Conservation (phyloP, 2,113 vertebrate genomes). For the Barbus barbus region DNA sequence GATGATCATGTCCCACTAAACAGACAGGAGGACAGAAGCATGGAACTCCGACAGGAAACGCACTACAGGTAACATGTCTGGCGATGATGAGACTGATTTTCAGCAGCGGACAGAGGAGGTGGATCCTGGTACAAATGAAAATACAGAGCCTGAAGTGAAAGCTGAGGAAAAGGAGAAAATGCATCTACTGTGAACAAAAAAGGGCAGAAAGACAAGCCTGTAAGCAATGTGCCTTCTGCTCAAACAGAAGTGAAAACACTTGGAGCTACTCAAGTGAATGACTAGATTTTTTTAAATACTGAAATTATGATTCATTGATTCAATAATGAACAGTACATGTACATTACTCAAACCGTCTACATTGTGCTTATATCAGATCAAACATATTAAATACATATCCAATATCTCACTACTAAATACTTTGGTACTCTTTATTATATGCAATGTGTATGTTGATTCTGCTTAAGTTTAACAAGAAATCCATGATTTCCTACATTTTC, state of each 20-base stretch:
- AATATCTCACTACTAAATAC: no score
- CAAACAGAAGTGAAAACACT: conserved; percentile 3
- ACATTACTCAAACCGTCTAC: no score
- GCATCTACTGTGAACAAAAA: not conserved
- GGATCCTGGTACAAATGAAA: conserved; percentile 39
- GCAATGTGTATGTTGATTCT: no score
- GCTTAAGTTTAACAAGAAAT: no score
- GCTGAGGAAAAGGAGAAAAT: conserved; percentile 19
- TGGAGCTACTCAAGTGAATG: not conserved
- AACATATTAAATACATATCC: no score
- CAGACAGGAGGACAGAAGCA: not conserved
- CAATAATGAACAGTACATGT: no score
- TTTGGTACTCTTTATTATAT: no score
- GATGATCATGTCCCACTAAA: conserved; percentile 42
- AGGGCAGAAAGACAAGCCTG: not conserved
- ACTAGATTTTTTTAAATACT: no score
- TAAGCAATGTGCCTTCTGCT: not conserved
- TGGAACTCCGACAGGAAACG: conserved; percentile 37
- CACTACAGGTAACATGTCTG: conserved; percentile 11
- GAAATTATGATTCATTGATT: no score
- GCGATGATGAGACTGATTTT: conserved; percentile 53
- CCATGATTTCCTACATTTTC: no score
- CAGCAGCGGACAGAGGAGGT: not conserved
- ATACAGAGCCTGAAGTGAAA: not conserved
- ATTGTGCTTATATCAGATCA: no score